A percentile compares a stretch with the other conserved stretches of the same genome.
These are phyloP conservation scores for Teleiodes luculella DNA, from an alignment of 2,888 invertebrate genomes.

Conservation along the genomic window DNA sequence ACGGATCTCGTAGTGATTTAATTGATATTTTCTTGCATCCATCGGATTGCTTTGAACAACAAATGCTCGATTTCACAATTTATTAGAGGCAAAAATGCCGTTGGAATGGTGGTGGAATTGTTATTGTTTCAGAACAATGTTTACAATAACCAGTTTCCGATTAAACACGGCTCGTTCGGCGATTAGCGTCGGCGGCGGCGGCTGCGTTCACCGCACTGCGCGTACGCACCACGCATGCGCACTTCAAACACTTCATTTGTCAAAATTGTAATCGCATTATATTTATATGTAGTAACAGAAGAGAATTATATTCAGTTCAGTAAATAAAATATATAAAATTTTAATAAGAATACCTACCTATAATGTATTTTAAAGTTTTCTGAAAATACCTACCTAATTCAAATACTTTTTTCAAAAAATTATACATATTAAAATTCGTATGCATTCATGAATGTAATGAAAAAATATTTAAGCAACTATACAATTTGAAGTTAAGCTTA, in stretches of 20 bases:
- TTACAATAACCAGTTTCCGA: conserved; percentile 19
- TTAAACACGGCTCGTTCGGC: conserved; percentile 17
- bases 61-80: conserved; percentile 11
- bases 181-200: conserved; percentile 14
- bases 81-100: conserved; percentile 12
- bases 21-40: conserved; percentile 5
- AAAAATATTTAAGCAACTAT: too few relatives aligned
- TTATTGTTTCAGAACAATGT: conserved; percentile 20
- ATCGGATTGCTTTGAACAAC: conserved; percentile 11
- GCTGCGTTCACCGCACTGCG: conserved; percentile 8
- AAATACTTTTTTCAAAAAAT: too few relatives aligned
- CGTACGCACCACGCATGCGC: neutral
- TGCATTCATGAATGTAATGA: too few relatives aligned
- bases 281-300: too few relatives aligned
- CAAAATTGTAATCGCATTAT: conserved; percentile 11
- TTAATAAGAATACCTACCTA: too few relatives aligned
- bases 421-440: too few relatives aligned
- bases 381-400: too few relatives aligned
- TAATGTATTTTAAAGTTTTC: too few relatives aligned
- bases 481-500: too few relatives aligned
- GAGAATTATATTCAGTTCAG: too few relatives aligned
- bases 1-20: conserved; percentile 3
- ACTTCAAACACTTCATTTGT: conserved; percentile 11
- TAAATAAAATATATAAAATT: too few relatives aligned
- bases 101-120: conserved; percentile 7